Evolutionary conservation across 2,113 vertebrate genomes (phyloP).

Genomic region (Anas platyrhynchos): DNA sequence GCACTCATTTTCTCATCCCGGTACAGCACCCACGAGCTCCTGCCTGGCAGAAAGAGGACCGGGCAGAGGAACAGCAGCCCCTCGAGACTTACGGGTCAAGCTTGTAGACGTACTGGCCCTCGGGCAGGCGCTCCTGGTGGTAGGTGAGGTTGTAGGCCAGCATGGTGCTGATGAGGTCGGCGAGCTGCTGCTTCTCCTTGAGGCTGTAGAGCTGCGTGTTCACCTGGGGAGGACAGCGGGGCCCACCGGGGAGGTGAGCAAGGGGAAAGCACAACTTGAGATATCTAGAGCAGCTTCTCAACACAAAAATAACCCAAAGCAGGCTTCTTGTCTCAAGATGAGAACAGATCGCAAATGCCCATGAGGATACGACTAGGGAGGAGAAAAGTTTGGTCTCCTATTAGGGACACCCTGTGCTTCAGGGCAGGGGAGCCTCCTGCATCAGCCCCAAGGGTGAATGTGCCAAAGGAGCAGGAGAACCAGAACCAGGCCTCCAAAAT

Average conservation of each 20-base stretch:
- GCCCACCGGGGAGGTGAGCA: background rate
- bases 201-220: slow-evolving; percentile 94
- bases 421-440: background rate
- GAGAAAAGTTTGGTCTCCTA: background rate
- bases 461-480: background rate
- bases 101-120: slow-evolving; percentile 90
- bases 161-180: slow-evolving; percentile 90
- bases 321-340: fast-evolving
- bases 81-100: slow-evolving; percentile 90
- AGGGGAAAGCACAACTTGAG: background rate
- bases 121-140: slow-evolving; percentile 89
- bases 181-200: slow-evolving; percentile 93
- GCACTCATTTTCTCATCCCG: background rate
- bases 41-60: no score
- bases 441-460: background rate
- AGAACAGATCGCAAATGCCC: background rate
- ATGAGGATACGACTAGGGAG: fast-evolving
- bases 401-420: fast-evolving
- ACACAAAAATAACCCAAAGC: background rate
- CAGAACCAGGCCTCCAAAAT: background rate
- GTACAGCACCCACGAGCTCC: background rate
- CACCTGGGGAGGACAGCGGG: slow-evolving; percentile 77
- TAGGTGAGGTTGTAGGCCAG: slow-evolving; percentile 95
- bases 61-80: no score
- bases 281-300: fast-evolving